Evolutionary conservation across 1,140 invertebrate genomes (phyloP), one percentile per base, ranked within the genome.

Genomic region (Ladona fulva): DNA sequence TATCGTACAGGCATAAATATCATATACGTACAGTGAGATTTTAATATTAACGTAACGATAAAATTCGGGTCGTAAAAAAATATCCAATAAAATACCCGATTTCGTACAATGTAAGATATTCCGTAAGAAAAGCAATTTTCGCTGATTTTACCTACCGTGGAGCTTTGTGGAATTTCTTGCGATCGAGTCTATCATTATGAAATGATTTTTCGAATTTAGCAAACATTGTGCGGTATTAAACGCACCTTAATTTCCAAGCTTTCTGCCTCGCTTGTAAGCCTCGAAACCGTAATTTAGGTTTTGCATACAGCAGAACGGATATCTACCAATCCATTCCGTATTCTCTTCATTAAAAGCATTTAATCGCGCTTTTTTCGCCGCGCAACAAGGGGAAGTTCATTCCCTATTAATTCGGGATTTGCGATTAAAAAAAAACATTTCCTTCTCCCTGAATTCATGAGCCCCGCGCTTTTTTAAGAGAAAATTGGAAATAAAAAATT

Each of bases 401-500:
- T 66, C 52, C 16, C 16, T 66, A 66, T 66, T 66, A 66, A 66
- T 66, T 66, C 52, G 52, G 52, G 52, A 66, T 66, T 66, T 66
- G 52, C 52, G 52, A 66, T 6, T 6, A 16, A 66, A 66, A 66
- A 66, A 66, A 6, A 66, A 66, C 14, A 66, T 6, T 19, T 6
- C 52, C 14, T 12, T 22, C 52, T 5, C 52, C 52, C 3, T 6
- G 14, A 16, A 66, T 66, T 66, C 52, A 66, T 12, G 52, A 12
- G 52, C 52, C 29, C 14, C 16, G 52, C 14, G 14, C n/a, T 66
- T 66, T 66, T 66, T 66, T 66, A 16, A 3, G 52, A 66, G 52
- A 66, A 66, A 66, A 66, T 66, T 66, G 52, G 52, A 66, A 66
- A 66, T 66, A 66, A 66, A 66, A 66, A 66, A 66, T 66, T 66